Base-by-base conservation (phyloP, 2,113 vertebrate species). In the Eolophus roseicapilla region DNA sequence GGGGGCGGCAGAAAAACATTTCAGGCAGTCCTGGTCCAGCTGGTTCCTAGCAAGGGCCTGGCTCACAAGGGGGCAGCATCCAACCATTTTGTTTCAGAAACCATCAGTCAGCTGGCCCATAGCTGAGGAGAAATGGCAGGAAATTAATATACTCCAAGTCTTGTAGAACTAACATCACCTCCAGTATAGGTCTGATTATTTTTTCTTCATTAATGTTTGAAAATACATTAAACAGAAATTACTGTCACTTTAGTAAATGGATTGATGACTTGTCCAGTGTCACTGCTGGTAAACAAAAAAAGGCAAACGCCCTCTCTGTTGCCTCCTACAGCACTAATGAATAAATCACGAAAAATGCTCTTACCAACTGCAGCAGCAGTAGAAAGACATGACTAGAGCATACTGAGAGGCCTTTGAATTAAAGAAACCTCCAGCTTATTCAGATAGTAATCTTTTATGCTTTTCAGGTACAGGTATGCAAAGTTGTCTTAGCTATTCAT, bases 31-130 rank as follows among this genome's bases (percentile, higher is more conserved):
- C 0, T 25, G 16, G 19, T 41, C 67, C 70, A 24, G 25, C 17
- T 4, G 15, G 35, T 59, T 35, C 33, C 33, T 24, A 84, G 43
- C 35, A 44, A 44, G 9, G 13, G 17, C 35, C 24, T 29, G 4
- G 25, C 71, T 90, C 93, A 68, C 93, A 47, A 91, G 95, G 71
- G 91, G 95, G 93, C 94, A 95, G 91, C 85, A 90, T 65, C 78
- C 77, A 80, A 52, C 78, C 67, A 4, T 65, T 79, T 57, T 53
- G n/a, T 60, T 57, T 68, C 35, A 24, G 78, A 46, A 57, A 24
- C 31, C 12, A 2, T 31, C 57, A 6, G 2, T n/a, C 17, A 11
- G 15, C 33, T 7, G 28, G 13, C 23, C 10, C 10, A 3, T n/a
- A 35, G 50, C 9, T 27, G 69, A 64, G 7, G 57, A 44, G 62